Conservation (phyloP, 2,113 vertebrate genomes). For the Hucho hucho region DNA sequence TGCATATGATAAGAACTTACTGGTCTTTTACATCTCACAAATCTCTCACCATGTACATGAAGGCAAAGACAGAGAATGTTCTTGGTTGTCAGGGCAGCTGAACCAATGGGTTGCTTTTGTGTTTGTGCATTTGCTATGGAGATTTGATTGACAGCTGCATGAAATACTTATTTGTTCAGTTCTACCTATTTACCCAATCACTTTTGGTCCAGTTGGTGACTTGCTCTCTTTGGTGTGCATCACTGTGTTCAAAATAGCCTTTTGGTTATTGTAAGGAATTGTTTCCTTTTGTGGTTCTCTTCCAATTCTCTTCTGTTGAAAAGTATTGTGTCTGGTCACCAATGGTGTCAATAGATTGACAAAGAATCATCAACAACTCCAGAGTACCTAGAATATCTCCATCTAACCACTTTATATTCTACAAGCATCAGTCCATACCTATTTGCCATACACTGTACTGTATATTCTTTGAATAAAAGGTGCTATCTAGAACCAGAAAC, state of each 20-base stretch:
- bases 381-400: background rate
- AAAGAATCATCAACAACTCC: too few relatives aligned
- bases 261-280: too few relatives aligned
- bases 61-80: background rate
- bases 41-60: background rate
- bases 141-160: background rate
- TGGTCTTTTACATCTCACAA: background rate
- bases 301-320: background rate
- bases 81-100: background rate
- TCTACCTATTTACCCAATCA: background rate
- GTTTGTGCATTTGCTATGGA: background rate
- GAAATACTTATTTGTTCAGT: background rate
- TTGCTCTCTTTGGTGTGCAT: background rate
- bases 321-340: background rate
- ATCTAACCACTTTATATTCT: background rate
- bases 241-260: background rate
- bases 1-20: too few relatives aligned
- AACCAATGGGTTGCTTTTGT: background rate
- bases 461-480: too few relatives aligned
- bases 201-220: background rate
- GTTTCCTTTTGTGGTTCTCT: too few relatives aligned
- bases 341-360: background rate
- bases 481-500: too few relatives aligned
- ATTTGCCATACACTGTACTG: too few relatives aligned
- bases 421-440: too few relatives aligned